phyloP scores from a whole-genome alignment of 2,888 invertebrate species.

The Zhuqinia jingwanae region DNA sequence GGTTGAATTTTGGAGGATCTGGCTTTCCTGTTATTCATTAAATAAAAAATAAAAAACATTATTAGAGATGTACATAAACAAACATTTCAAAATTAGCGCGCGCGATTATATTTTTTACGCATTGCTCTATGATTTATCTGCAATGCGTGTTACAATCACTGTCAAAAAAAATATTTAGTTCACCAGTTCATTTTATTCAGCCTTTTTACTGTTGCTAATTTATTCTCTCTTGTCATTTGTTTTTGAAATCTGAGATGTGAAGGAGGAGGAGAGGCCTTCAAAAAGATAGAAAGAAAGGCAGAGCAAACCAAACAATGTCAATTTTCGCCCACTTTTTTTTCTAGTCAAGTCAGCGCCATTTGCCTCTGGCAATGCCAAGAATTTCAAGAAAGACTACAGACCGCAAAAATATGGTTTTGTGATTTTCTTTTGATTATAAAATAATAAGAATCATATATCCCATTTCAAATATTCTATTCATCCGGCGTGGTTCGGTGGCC shows the following conservation, averaged over 20 bases:
- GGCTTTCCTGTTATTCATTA: conserved; percentile 77
- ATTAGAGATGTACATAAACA: too few relatives aligned
- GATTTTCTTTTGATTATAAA: not conserved
- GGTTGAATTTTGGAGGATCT: conserved; percentile 72
- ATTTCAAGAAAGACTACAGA: not conserved
- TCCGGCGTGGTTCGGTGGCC: not conserved
- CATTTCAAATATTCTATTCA: not conserved
- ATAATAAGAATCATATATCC: not conserved
- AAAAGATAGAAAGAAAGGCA: conserved; percentile 17
- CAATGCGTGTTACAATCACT: too few relatives aligned
- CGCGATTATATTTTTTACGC: not conserved
- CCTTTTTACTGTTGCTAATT: not conserved
- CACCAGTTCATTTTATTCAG: conserved; percentile 38
- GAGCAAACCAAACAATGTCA: conserved; percentile 1
- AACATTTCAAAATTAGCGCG: not conserved
- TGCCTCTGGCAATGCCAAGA: conserved; percentile 19
- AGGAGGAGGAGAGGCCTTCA: conserved; percentile 14
- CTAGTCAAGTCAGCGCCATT: not conserved
- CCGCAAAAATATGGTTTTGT: conserved; percentile 56
- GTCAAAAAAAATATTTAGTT: conserved; percentile 4
- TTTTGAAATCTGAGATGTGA: not conserved
- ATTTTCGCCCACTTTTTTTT: not conserved
- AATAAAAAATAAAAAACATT: conserved; percentile 10
- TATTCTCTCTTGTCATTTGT: conserved; percentile 14
- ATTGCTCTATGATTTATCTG: too few relatives aligned